Conservation (phyloP, 2,113 vertebrate species). For the Sinocyclocheilus grahami region DNA sequence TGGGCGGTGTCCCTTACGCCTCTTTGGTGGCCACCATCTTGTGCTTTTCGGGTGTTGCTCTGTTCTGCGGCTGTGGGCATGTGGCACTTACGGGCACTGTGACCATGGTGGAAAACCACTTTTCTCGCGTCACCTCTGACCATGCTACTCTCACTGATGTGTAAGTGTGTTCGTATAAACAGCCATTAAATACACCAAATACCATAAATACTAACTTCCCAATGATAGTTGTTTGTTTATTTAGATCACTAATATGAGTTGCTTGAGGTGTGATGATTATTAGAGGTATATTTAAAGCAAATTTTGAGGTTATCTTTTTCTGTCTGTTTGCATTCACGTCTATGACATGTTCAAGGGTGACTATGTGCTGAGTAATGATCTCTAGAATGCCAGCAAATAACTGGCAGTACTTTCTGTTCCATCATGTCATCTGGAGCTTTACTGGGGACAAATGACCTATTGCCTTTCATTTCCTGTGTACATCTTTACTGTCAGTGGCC, state of each 20-base stretch:
- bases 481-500: not conserved
- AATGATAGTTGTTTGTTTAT: not conserved
- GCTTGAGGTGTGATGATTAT: not conserved
- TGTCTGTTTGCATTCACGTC: not conserved
- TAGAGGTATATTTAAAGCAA: not conserved
- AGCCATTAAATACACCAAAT: not conserved
- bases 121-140: constrained; percentile 86
- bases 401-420: not conserved
- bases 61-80: constrained; percentile 96
- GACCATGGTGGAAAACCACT: constrained; percentile 91
- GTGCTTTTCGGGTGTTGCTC: constrained; percentile 94
- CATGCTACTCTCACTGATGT: constrained; percentile 88
- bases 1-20: constrained; percentile 97
- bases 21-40: constrained; percentile 98
- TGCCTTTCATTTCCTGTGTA: constrained; percentile 5
- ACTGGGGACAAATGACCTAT: constrained; percentile 1
- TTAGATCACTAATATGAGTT: not conserved
- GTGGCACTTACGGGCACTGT: constrained; percentile 92
- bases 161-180: constrained; percentile 77
- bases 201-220: not conserved
- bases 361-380: constrained; percentile 4
- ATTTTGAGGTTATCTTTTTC: not conserved
- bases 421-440: not conserved
- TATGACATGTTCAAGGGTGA: not conserved
- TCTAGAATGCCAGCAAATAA: not conserved